A percentile compares a stretch with the other conserved stretches of the same genome.
These are phyloP conservation scores for Calephelis nemesis DNA, from an alignment of 1,140 invertebrate genomes.

Conservation along the genomic window DNA sequence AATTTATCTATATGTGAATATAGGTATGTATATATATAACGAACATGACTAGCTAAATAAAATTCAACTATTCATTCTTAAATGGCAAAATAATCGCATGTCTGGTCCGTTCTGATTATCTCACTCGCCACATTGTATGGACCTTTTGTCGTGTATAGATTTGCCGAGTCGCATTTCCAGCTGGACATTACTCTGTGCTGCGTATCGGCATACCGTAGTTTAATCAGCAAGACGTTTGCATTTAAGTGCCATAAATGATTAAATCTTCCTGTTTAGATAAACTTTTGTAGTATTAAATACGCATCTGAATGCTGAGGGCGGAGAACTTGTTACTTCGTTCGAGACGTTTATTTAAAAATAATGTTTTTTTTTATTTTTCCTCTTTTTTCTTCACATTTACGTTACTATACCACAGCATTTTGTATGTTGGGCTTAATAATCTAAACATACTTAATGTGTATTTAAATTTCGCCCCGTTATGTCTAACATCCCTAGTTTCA, in stretches of 20 bases:
- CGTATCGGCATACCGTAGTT: conserved; percentile 13
- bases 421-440: too few species aligned
- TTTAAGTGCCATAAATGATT: conserved; percentile 19
- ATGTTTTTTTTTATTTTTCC: too few species aligned
- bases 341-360: background rate
- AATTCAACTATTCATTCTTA: background rate
- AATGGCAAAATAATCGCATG: conserved; percentile 7
- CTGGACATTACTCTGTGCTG: conserved; percentile 14
- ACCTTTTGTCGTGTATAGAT: conserved; percentile 13
- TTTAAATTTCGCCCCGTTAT: too few species aligned
- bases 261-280: conserved; percentile 15
- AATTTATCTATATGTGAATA: too few species aligned
- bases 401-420: too few species aligned
- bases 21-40: background rate
- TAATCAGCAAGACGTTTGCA: conserved; percentile 15
- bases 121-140: conserved; percentile 15
- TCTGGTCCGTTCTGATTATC: conserved; percentile 13
- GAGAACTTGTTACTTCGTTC: background rate
- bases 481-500: too few species aligned
- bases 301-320: conserved; percentile 4
- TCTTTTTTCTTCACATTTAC: too few species aligned
- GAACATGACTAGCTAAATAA: conserved; percentile 8
- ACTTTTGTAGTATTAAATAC: conserved; percentile 13
- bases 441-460: too few species aligned
- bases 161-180: conserved; percentile 12